Evolutionary conservation across 2,797 vertebrate genomes (phyloP).

Genomic region (Selene dorsalis): DNA sequence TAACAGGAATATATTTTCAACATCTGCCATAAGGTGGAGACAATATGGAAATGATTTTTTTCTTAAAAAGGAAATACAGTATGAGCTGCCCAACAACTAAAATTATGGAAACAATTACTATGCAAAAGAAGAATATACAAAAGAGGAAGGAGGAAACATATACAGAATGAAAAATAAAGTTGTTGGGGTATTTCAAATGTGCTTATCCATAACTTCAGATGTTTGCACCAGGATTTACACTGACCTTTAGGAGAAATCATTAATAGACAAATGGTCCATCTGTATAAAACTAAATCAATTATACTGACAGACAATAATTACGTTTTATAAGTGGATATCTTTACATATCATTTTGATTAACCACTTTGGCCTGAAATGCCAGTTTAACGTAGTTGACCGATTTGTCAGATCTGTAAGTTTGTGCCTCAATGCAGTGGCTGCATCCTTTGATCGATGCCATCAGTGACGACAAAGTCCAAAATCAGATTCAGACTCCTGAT

Average conservation of each 20-base stretch:
- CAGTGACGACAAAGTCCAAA: no score
- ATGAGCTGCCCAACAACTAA: no score
- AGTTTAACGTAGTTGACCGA: constrained; percentile 2
- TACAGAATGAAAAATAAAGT: neutral
- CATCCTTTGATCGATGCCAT: no score
- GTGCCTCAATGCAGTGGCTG: no score
- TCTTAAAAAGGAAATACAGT: no score
- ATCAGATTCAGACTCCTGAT: no score
- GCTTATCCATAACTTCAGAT: neutral
- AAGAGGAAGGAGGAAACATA: neutral
- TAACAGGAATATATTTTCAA: no score
- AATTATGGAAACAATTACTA: neutral
- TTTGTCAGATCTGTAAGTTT: neutral
- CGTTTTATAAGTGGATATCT: neutral
- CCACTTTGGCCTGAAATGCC: neutral
- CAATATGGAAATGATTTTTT: no score
- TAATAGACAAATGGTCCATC: neutral
- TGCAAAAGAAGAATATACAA: neutral
- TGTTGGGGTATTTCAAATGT: neutral
- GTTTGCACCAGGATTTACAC: neutral
- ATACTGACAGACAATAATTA: neutral
- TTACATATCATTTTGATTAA: neutral
- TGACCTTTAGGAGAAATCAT: constrained; percentile 3
- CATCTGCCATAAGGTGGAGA: no score
- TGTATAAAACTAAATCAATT: neutral